Evolutionary conservation across 2,888 invertebrate genomes (phyloP).

Genomic region (Escarpia spicata): DNA sequence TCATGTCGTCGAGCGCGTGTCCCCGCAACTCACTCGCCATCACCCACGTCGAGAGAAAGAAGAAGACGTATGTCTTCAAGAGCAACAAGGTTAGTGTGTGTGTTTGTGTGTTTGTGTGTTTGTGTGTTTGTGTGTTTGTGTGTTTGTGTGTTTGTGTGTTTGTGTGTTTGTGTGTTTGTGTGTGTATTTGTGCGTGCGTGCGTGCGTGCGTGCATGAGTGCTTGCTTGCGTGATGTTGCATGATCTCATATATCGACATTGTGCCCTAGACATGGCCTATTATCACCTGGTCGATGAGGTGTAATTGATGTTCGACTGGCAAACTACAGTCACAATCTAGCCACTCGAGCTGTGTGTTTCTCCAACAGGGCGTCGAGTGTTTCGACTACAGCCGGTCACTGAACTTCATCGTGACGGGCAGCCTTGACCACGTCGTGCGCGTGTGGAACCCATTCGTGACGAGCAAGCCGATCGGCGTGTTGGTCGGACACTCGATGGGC

Average conservation of each 20-base stretch:
- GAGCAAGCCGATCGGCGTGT: conserved; percentile 58
- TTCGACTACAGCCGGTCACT: conserved; percentile 62
- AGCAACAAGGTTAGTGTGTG: conserved; percentile 57
- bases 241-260: not conserved
- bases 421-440: conserved; percentile 59
- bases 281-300: not conserved
- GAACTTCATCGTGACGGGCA: conserved; percentile 63
- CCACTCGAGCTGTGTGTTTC: not conserved
- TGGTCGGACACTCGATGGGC: conserved; percentile 60
- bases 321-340: not conserved
- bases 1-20: conserved; percentile 59
- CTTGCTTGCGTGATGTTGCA: not conserved
- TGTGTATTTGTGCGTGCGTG: not conserved
- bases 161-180: not conserved
- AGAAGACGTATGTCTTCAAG: conserved; percentile 61
- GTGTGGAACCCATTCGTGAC: conserved; percentile 66
- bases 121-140: not conserved
- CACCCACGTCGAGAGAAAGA: conserved; percentile 55
- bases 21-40: conserved; percentile 59
- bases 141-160: not conserved
- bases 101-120: not conserved
- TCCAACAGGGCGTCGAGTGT: conserved; percentile 53
- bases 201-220: not conserved
- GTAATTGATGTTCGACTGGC: not conserved
- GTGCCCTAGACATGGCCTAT: not conserved